Conservation (phyloP, 2,113 vertebrate genomes). For the Meriones unguiculatus region DNA sequence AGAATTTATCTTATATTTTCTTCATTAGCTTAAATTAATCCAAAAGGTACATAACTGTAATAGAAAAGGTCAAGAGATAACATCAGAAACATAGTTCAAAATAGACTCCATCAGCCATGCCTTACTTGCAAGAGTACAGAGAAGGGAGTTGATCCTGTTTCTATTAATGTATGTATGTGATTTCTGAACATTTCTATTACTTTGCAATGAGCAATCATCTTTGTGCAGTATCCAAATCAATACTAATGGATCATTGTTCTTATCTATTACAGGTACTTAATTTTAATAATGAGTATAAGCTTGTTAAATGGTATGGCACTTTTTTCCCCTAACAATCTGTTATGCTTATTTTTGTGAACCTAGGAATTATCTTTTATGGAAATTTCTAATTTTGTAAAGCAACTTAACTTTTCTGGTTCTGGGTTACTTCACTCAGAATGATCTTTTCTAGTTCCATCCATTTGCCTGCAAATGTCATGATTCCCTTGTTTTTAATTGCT, state of each 20-base stretch:
- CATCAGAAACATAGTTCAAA: background rate
- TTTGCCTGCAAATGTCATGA: too few species aligned
- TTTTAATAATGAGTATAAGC: background rate
- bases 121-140: background rate
- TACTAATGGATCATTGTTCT: background rate
- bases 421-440: too few species aligned
- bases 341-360: background rate
- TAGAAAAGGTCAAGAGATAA: background rate
- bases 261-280: background rate
- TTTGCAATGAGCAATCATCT: background rate
- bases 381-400: background rate
- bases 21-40: background rate
- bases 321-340: background rate
- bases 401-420: background rate
- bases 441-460: too few species aligned
- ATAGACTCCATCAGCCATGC: background rate
- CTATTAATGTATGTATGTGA: background rate
- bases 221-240: background rate
- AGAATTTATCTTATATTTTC: background rate
- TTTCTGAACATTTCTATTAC: background rate
- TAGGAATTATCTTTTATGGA: background rate
- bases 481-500: too few species aligned
- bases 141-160: background rate
- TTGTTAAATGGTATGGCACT: background rate
- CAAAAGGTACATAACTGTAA: background rate